A percentile compares a stretch with the other conserved stretches of the same genome.
Conservation (phyloP, 1,140 invertebrate species). For the Fopius arisanus region DNA sequence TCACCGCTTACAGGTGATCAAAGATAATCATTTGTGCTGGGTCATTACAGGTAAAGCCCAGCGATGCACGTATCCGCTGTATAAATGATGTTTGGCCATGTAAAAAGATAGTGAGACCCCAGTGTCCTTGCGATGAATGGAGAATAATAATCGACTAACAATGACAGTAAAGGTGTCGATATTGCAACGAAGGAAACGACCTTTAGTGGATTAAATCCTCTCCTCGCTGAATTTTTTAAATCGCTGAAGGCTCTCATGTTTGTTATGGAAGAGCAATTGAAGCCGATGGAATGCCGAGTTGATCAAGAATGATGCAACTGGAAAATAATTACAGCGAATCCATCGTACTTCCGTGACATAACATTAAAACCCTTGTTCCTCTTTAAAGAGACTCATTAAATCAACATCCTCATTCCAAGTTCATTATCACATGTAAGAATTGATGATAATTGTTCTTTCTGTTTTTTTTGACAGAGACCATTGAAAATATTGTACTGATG, state of each 20-base stretch:
- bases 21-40: constrained; percentile 7
- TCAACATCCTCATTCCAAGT: background rate
- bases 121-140: constrained; percentile 15
- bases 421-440: background rate
- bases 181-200: background rate
- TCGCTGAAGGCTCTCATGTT: background rate
- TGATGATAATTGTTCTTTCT: background rate
- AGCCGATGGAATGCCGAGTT: background rate
- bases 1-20: constrained; percentile 1
- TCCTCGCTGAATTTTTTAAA: background rate
- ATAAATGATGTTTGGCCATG: background rate
- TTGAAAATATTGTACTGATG: background rate
- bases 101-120: background rate
- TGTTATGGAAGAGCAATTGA: too few species aligned
- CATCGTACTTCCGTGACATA: background rate
- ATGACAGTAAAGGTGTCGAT: background rate
- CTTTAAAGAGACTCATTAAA: background rate
- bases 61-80: constrained; percentile 13
- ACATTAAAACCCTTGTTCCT: constrained; percentile 6
- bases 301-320: background rate
- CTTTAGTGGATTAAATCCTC: background rate
- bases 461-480: background rate
- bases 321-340: background rate
- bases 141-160: background rate
- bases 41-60: constrained; percentile 11